Conservation (phyloP, 1,140 invertebrate genomes). For the Patella vulgata region DNA sequence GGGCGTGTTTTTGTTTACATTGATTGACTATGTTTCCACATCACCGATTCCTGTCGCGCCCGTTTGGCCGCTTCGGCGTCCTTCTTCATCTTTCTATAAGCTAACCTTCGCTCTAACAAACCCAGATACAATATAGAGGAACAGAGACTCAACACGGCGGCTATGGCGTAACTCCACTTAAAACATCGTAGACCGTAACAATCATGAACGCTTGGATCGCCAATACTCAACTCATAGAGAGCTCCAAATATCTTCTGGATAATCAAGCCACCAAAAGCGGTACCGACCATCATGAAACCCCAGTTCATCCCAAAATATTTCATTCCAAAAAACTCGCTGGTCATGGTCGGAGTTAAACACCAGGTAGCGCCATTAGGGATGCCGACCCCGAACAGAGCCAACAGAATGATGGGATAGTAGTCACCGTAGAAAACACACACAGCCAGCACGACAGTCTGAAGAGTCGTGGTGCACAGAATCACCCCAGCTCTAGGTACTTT, state of each 20-base stretch:
- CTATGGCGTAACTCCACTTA: conserved; percentile 44
- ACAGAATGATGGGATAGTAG: conserved; percentile 36
- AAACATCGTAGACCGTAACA: conserved; percentile 49
- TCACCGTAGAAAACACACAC: conserved; percentile 46
- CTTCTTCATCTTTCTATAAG: neutral
- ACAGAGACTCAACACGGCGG: conserved; percentile 40
- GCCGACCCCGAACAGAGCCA: conserved; percentile 41
- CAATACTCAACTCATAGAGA: conserved; percentile 44
- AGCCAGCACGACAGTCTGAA: conserved; percentile 40
- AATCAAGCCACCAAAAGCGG: conserved; percentile 45
- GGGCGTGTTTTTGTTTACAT: too few relatives aligned
- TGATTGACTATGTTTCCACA: neutral
- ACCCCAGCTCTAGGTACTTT: conserved; percentile 42
- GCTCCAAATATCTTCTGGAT: conserved; percentile 46
- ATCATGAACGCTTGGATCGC: conserved; percentile 29
- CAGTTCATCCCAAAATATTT: conserved; percentile 55
- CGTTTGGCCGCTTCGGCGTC: neutral
- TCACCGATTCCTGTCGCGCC: neutral
- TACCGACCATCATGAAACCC: conserved; percentile 53
- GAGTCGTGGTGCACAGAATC: conserved; percentile 36
- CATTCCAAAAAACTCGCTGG: conserved; percentile 54
- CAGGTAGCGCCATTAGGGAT: conserved; percentile 56
- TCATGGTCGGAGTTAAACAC: conserved; percentile 56
- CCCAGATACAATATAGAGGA: conserved; percentile 43
- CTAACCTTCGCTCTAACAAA: conserved; percentile 30